A percentile compares a stretch with the other conserved stretches of the same genome.
Conservation (phyloP, 2,797 vertebrate species). For the Allobates femoralis region DNA sequence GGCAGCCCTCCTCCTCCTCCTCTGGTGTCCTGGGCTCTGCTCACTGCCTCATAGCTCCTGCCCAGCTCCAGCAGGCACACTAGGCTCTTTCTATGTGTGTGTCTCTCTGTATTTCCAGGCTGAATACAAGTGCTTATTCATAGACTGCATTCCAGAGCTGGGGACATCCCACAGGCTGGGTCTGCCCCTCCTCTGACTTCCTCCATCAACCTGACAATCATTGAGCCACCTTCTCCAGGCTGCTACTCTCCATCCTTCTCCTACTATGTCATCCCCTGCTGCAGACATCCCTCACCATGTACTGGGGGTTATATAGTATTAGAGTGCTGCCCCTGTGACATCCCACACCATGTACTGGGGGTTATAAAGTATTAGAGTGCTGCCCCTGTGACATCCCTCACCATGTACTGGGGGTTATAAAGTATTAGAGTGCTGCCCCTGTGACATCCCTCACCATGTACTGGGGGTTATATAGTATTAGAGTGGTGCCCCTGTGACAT, state of each 20-base stretch:
- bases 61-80: conserved; percentile 19
- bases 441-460: too few relatives aligned
- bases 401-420: too few relatives aligned
- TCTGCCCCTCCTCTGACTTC: conserved; percentile 52
- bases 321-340: too few relatives aligned
- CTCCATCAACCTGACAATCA: conserved; percentile 60
- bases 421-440: too few relatives aligned
- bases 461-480: too few relatives aligned
- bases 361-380: too few relatives aligned
- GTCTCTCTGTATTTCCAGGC: conserved; percentile 41
- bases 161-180: conserved; percentile 53
- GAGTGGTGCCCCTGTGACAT: too few relatives aligned
- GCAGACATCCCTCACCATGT: too few relatives aligned
- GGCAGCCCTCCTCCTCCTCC: conserved; percentile 9
- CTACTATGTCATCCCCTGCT: not conserved
- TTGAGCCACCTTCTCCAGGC: conserved; percentile 32
- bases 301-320: too few relatives aligned
- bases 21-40: conserved; percentile 8
- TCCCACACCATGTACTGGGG: too few relatives aligned
- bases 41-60: not conserved
- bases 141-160: conserved; percentile 46
- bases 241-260: not conserved
- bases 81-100: conserved; percentile 43
- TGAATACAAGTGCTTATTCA: conserved; percentile 61
- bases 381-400: too few relatives aligned